Evolutionary conservation across 2,797 vertebrate species (phyloP), one percentile per base, ranked within the genome.

Genomic region (Pterois miles): DNA sequence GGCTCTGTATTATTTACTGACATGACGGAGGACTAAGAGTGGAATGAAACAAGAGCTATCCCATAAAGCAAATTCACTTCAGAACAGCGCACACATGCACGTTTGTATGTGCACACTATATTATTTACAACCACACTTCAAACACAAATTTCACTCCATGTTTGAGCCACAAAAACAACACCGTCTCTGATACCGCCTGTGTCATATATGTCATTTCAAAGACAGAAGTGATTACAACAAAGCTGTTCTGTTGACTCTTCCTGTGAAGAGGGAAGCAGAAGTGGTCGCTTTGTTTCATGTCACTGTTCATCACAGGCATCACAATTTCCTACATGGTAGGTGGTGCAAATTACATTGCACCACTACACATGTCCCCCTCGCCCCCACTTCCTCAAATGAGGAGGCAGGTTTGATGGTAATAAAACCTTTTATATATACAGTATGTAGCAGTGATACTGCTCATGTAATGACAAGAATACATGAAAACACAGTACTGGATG

Each of bases 221-320:
- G 82, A 90, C 81, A 89, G 83, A 92, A 91, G 85, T 90, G 84
- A 85, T 85, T 80, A 85, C 74, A 86, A 82, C 73, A 90, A 87
- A 82, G 79, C 80, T 56, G 20, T 62, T 86, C 57, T 80, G 70
- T 85, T 64, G 82, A 77, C 76, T 91, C 78, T 86, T 91, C 86
- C 76, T 84, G 83, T 76, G 34, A 62, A 80, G 65, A 65, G 71
- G 78, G 87, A 93, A 93, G 91, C 87, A 92, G 91, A 93, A 93
- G 92, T 93, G 91, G 89, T 88, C 14, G 53, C 72, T 89, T 62
- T 80, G 76, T 89, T 91, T 84, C 78, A 86, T 84, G 71, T 78
- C 77, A 82, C 63, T 25, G 72, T 68, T 86, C 69, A 86, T 92
- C 73, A 82, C 73, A 85, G 53, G 50, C 80, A 74, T 71, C 80